phyloP scores from a whole-genome alignment of 2,888 invertebrate genomes.

The Melieria crassipennis region DNA sequence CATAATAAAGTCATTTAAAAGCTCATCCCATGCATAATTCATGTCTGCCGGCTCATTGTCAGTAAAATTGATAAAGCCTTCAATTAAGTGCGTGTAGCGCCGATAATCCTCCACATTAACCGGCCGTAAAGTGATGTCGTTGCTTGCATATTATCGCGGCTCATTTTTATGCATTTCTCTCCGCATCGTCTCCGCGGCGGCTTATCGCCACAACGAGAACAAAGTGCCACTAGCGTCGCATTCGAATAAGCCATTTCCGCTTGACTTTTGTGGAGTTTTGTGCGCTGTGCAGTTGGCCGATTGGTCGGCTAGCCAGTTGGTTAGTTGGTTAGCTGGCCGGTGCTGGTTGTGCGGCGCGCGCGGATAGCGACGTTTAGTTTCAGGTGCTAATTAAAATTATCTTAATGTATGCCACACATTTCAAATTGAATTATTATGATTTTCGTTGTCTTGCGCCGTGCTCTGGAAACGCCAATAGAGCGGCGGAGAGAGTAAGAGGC shows the following conservation, averaged over 20 bases:
- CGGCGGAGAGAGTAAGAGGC: too few species aligned
- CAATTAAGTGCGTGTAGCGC: conserved; percentile 21
- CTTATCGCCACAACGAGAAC: conserved; percentile 19
- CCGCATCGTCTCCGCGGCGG: background rate
- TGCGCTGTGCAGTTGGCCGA: too few species aligned
- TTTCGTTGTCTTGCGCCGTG: background rate
- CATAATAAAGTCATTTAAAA: conserved; percentile 18
- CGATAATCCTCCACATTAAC: conserved; percentile 20
- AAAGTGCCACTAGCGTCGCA: conserved; percentile 22
- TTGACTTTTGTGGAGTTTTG: background rate
- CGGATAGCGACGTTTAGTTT: conserved; percentile 14
- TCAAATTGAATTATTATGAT: conserved; percentile 32
- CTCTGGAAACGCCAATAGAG: too few species aligned
- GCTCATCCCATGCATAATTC: conserved; percentile 12
- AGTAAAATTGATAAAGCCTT: conserved; percentile 11
- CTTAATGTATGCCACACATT: conserved; percentile 39
- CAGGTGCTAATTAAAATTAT: conserved; percentile 44
- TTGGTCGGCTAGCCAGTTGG: background rate
- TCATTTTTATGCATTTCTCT: background rate
- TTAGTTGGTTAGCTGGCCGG: background rate
- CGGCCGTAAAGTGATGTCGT: conserved; percentile 6
- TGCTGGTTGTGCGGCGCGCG: background rate
- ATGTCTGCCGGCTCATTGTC: conserved; percentile 1
- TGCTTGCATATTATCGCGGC: conserved; percentile 15
- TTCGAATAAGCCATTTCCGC: conserved; percentile 14